Percentiles rank a stretch among this genome's conserved stretches.
Conservation (phyloP, 2,888 invertebrate species). For the Eumacrocentrus americanus region DNA sequence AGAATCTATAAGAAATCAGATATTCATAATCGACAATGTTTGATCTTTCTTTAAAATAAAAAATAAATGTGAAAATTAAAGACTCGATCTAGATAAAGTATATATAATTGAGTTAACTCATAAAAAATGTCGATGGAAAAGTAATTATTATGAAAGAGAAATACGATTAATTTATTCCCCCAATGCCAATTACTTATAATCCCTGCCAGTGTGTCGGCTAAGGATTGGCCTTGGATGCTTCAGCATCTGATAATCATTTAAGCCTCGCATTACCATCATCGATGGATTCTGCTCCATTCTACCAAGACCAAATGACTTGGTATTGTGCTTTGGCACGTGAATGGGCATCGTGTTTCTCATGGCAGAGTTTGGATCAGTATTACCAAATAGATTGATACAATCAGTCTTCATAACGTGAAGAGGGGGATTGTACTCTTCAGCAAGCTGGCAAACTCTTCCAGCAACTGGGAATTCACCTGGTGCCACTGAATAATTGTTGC, state of each 20-base stretch:
- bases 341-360: neutral
- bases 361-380: neutral
- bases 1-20: neutral
- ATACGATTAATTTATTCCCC: neutral
- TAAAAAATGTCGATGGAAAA: neutral
- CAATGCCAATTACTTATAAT: neutral
- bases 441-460: too few relatives aligned
- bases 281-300: neutral
- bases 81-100: neutral
- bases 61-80: neutral
- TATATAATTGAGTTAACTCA: neutral
- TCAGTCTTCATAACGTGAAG: neutral
- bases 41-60: neutral
- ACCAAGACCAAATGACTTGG: constrained; percentile 12
- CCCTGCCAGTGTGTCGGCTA: neutral
- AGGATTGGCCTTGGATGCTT: constrained; percentile 10
- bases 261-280: neutral
- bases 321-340: neutral
- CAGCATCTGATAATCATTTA: neutral
- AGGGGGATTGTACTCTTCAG: too few relatives aligned
- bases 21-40: neutral
- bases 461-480: neutral
- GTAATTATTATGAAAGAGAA: neutral
- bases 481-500: neutral
- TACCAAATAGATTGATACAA: neutral